Conservation (phyloP, 2,888 invertebrate species). For the Cremastinae sp. region DNA sequence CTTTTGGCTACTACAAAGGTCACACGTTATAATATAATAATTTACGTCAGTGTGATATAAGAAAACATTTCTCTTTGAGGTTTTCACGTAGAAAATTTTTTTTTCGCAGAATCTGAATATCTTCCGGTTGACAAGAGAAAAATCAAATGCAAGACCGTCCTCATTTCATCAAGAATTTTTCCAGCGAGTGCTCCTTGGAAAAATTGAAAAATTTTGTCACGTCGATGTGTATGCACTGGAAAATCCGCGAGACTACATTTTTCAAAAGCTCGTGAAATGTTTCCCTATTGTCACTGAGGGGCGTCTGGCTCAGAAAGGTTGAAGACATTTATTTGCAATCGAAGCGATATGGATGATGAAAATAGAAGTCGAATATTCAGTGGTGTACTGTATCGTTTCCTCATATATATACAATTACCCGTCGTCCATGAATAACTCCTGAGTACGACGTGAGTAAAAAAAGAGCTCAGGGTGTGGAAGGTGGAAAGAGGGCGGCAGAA, state of each 20-base stretch:
- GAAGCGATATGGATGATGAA: conserved; percentile 7
- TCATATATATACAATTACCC: conserved; percentile 12
- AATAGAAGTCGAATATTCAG: conserved; percentile 19
- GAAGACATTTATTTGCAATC: conserved; percentile 35
- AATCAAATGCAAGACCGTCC: conserved; percentile 25
- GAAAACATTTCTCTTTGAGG: too few species aligned
- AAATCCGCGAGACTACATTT: neutral
- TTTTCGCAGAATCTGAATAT: conserved; percentile 2
- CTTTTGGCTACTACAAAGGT: too few species aligned
- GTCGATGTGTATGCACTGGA: neutral
- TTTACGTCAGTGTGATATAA: too few species aligned
- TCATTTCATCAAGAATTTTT: neutral
- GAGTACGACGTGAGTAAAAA: neutral
- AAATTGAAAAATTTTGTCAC: neutral
- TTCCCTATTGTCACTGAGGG: conserved; percentile 13
- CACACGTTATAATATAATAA: too few species aligned
- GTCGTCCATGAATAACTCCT: conserved; percentile 33
- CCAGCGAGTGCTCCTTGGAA: neutral
- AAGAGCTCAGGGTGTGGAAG: neutral
- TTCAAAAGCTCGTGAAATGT: neutral
- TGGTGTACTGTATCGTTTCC: conserved; percentile 6
- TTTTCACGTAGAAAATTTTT: too few species aligned
- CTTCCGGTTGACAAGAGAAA: conserved; percentile 45
- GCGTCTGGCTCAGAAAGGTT: conserved; percentile 2
- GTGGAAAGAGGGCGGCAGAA: conserved; percentile 10